Conservation (phyloP, 2,797 vertebrate species). For the Lemur catta region DNA sequence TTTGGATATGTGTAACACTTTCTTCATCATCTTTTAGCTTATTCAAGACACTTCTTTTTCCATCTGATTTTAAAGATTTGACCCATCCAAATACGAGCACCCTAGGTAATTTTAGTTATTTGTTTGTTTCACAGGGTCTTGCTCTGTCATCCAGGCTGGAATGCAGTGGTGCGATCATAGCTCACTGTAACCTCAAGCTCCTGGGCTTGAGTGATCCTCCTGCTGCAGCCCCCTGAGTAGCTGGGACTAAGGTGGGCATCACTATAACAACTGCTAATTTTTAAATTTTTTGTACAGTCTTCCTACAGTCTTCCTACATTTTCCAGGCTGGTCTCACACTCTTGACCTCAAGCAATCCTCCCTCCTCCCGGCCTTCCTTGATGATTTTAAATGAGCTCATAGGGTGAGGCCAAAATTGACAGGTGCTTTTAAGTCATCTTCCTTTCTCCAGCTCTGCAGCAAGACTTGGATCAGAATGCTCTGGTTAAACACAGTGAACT, state of each 20-base stretch:
- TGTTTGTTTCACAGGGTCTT: not conserved
- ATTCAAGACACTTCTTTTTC: slow-evolving; percentile 54
- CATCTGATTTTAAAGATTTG: slow-evolving; percentile 55
- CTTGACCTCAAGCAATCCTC: not conserved
- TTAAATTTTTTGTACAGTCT: not conserved
- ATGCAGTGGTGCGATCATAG: not conserved
- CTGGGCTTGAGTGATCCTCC: not conserved
- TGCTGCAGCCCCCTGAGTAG: not conserved
- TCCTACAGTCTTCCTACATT: not conserved
- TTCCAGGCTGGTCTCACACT: not conserved
- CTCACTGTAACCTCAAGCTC: not conserved
- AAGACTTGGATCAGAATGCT: slow-evolving; percentile 5
- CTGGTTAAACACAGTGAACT: rapidly evolving
- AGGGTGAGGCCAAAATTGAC: slow-evolving; percentile 64
- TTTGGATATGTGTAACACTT: not conserved
- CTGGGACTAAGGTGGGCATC: not conserved
- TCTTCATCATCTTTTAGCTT: slow-evolving; percentile 67
- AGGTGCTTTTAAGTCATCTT: slow-evolving; percentile 62
- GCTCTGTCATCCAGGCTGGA: not conserved
- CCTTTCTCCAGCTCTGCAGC: not conserved
- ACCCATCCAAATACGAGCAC: slow-evolving; percentile 45
- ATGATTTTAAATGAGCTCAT: slow-evolving; percentile 54
- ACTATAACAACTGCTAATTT: not conserved
- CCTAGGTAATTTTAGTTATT: slow-evolving; percentile 18
- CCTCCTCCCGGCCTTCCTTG: not conserved